Base-by-base conservation (phyloP, 2,113 vertebrate species). In the Chauna torquata region DNA sequence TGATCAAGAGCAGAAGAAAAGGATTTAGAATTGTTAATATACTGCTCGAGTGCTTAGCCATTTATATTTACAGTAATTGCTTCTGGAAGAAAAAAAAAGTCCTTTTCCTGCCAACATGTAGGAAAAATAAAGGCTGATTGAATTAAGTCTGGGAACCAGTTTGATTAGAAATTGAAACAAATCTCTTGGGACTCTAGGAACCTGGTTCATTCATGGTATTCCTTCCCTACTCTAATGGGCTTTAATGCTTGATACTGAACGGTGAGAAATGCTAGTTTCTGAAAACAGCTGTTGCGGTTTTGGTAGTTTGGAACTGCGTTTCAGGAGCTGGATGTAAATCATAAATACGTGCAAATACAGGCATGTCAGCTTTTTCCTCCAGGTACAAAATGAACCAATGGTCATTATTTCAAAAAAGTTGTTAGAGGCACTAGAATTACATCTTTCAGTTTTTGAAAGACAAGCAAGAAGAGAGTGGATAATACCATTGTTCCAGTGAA, bases 91-190 rank as follows among this genome's bases (percentile, higher is more conserved):
- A 55, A 88, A 62, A 92, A 80, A 91, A 68, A 49, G 45, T 45
- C 19, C 23, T 55, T 91, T 80, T 95, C 57, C 80, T 97, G 96
- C 94, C 96, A 98, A 94, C 54, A 58, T 76, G 59, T 49, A 95
- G 92, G 87, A 86, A 90, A 93, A 96, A 94, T 92, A 93, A 97
- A 93, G 91, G 93, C 88, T 95, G 93, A 94, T 94, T 97, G 90
- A 97, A 96, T 97, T 97, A 97, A 96, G 34, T 71, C 89, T 94
- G 72, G 90, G 89, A 96, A 96, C 81, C 87, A 97, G 94, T 97
- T 97, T 97, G 97, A 97, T 97, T 97, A 97, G 93, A 91, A 95
- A 94, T 88, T 90, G 95, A 97, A 97, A 95, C 89, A 89, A 95
- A 97, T 97, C 95, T 97, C 89, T 59, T 59, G 91, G 94, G 95